A percentile compares a stretch with the other conserved stretches of the same genome.
These are phyloP conservation scores for Heliothis peltigera DNA, from an alignment of 2,888 invertebrate species.

Conservation along the genomic window DNA sequence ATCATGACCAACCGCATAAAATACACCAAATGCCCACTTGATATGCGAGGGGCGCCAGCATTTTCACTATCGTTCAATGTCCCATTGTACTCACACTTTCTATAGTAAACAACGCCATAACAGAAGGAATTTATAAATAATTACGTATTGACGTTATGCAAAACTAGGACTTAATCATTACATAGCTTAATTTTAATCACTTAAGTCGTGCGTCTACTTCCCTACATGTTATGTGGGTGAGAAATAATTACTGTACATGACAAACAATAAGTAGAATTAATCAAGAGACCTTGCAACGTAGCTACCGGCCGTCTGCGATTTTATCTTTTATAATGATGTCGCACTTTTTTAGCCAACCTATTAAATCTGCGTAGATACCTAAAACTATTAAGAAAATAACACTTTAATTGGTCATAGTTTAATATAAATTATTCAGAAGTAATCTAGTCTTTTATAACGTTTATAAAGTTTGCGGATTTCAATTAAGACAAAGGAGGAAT, in stretches of 20 bases:
- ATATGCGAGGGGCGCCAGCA: slow-evolving; percentile 71
- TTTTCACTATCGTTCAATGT: slow-evolving; percentile 88
- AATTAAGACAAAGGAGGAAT: background rate
- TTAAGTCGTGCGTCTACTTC: slow-evolving; percentile 38
- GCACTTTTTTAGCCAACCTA: slow-evolving; percentile 15
- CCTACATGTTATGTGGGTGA: slow-evolving; percentile 51
- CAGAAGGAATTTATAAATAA: slow-evolving; percentile 68
- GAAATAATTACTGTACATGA: slow-evolving; percentile 49
- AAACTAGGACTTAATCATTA: slow-evolving; percentile 64
- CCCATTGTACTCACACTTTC: slow-evolving; percentile 84
- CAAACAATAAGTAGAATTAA: slow-evolving; percentile 47
- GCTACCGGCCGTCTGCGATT: slow-evolving; percentile 1
- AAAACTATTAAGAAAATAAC: background rate
- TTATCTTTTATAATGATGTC: slow-evolving; percentile 17
- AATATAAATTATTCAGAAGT: background rate
- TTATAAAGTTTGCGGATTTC: background rate
- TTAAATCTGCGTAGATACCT: background rate
- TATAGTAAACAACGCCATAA: slow-evolving; percentile 79
- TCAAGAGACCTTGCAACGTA: slow-evolving; percentile 8
- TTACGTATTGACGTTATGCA: slow-evolving; percentile 63
- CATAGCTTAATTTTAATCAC: slow-evolving; percentile 39
- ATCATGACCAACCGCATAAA: slow-evolving; percentile 58
- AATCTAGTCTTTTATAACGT: background rate
- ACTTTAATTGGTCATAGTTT: background rate
- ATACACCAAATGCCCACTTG: slow-evolving; percentile 8